phyloP scores from a whole-genome alignment of 2,888 invertebrate genomes.

The Alentia gelatinosa region DNA sequence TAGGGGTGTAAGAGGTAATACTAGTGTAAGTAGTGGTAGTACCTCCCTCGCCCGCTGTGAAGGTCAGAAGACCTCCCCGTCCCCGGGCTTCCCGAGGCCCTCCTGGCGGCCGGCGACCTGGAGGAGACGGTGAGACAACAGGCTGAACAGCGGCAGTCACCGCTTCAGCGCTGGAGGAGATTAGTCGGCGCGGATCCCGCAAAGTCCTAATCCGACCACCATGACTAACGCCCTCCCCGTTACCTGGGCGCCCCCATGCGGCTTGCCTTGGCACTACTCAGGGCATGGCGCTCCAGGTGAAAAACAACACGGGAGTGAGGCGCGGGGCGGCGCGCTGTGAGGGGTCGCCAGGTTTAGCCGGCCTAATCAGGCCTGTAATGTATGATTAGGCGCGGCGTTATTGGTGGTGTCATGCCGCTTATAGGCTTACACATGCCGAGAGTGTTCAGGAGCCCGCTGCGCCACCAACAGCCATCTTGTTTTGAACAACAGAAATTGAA shows the following conservation, averaged over 20 bases:
- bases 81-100: neutral
- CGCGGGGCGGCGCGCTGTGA: neutral
- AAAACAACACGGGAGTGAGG: neutral
- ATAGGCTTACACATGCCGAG: neutral
- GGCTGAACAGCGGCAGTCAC: too few relatives aligned
- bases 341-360: neutral
- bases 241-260: neutral
- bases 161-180: neutral
- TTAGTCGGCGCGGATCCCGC: neutral
- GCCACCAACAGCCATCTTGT: neutral
- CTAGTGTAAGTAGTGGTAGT: too few relatives aligned
- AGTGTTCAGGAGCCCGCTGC: neutral
- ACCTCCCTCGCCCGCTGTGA: too few relatives aligned
- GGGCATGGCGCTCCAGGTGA: neutral
- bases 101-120: too few relatives aligned
- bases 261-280: neutral
- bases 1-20: too few relatives aligned
- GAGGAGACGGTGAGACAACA: neutral
- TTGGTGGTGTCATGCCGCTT: slow-evolving; percentile 17
- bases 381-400: neutral
- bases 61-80: too few relatives aligned
- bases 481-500: too few relatives aligned
- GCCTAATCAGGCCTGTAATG: too few relatives aligned
- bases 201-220: neutral
- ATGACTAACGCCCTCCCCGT: neutral